phyloP scores from a whole-genome alignment of 2,797 vertebrate genomes.

The Petrocephalus schoutedeni region DNA sequence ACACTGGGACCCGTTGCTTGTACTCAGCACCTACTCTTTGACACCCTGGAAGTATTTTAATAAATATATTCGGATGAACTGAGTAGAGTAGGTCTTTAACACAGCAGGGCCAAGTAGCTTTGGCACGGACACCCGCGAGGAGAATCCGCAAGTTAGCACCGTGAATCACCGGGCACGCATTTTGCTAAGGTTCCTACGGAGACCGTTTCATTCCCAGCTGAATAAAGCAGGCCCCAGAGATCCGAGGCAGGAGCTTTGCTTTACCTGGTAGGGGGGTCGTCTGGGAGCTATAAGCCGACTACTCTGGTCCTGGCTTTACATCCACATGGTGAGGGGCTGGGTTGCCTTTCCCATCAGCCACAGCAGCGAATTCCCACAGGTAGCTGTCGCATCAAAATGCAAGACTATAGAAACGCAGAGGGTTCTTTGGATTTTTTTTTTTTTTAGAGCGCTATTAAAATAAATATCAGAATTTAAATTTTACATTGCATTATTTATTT shows the following conservation, averaged over 20 bases:
- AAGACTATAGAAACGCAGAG: background rate
- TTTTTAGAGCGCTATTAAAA: background rate
- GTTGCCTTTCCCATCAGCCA: background rate
- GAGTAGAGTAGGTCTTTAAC: background rate
- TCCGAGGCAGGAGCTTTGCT: background rate
- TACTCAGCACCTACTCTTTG: background rate
- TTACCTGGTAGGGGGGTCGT: background rate
- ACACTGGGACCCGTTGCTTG: background rate
- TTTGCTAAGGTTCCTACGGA: background rate
- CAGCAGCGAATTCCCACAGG: background rate
- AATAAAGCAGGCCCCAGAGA: background rate
- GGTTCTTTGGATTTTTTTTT: background rate
- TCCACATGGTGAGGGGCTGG: background rate
- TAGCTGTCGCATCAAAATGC: background rate
- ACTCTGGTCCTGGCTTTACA: background rate
- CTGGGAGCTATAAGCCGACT: background rate
- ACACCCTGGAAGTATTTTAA: background rate
- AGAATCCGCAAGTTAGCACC: background rate
- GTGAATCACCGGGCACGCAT: background rate
- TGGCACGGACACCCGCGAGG: background rate
- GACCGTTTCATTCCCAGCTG: background rate
- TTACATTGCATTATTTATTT: constrained; percentile 9
- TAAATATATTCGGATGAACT: background rate
- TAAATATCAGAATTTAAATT: constrained; percentile 6
- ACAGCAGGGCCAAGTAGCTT: background rate